Conservation (phyloP, 2,113 vertebrate species). For the Grantiella picta region DNA sequence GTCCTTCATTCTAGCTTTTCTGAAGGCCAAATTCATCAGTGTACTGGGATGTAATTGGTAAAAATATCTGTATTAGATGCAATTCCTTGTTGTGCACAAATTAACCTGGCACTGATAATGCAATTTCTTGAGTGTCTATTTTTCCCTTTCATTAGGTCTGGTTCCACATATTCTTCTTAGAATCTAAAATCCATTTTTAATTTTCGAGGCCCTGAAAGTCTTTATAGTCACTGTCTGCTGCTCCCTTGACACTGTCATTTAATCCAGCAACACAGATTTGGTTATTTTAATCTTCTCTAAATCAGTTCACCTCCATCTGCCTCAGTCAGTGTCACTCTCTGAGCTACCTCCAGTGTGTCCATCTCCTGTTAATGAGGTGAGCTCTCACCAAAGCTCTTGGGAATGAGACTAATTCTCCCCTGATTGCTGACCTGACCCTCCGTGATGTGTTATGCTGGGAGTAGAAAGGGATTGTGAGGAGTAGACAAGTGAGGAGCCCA, state of each 20-base stretch:
- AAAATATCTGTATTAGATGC: background rate
- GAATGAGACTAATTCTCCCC: background rate
- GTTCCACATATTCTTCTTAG: background rate
- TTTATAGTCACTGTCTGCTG: background rate
- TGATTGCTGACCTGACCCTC: background rate
- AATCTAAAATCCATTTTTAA: background rate
- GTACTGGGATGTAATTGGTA: background rate
- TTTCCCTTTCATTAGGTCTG: background rate
- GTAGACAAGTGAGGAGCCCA: background rate
- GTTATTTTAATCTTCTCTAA: background rate
- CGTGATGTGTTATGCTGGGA: accelerated
- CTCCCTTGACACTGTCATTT: background rate
- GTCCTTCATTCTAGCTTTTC: background rate
- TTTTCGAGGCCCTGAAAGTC: background rate
- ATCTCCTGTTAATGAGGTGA: background rate
- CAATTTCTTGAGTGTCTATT: background rate
- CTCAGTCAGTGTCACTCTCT: background rate
- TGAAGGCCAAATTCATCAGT: background rate
- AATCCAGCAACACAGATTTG: background rate
- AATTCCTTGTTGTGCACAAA: background rate
- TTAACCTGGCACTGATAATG: background rate
- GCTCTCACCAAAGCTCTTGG: background rate
- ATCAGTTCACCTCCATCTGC: background rate
- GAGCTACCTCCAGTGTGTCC: background rate
- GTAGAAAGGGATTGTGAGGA: background rate